Base-by-base conservation (phyloP, 2,888 invertebrate genomes). In the Serripes groenlandicus region DNA sequence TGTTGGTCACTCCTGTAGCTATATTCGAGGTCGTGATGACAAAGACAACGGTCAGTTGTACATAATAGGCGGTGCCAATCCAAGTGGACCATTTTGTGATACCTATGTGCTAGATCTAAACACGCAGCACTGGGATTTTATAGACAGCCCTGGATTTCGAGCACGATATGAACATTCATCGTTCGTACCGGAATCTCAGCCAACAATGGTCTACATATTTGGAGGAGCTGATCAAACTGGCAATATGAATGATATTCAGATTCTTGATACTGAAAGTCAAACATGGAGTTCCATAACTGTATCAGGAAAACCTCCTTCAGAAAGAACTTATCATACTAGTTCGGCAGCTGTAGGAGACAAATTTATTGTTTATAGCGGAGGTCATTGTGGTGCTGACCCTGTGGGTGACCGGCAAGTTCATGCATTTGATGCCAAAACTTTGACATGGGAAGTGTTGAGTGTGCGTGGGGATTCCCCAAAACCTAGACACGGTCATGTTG, bases 21-120 rank as follows among this genome's bases (percentile, higher is more conserved):
- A 89, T 78, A 76, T 93, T 9, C 90, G 90, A 21, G 90, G 90
- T 18, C 75, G 85, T 68, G 78, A 86, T 32, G 85, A 87, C 9
- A 85, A 78, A 21, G 91, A 92, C 70, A 91, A 89, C 79, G 92
- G 93, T 5, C 90, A 91, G 66, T 87, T 95, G 1, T 93, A 92
- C 75, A 83, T 94, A n/a, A 93, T 95, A 18, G 95, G 94, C 18
- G 95, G 95, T 4, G 95, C 94, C 11, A 94, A 94, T 86, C 94
- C 94, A 1, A 92, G 92, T 74, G 93, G 92, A n/a, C 89, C 93
- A 0, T 94, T 94, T 75, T 89, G 90, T 79, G 94, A 95, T 70
- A 91, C 91, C 0, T 93, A 91, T 73, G 88, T 92, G 7, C 87
- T 94, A 15, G 93, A 94, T 84, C 88, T 94, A 21, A 90, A 92